Evolutionary conservation across 2,113 vertebrate species (phyloP), one percentile per base, ranked within the genome.

Genomic region (Corydoras sp.): DNA sequence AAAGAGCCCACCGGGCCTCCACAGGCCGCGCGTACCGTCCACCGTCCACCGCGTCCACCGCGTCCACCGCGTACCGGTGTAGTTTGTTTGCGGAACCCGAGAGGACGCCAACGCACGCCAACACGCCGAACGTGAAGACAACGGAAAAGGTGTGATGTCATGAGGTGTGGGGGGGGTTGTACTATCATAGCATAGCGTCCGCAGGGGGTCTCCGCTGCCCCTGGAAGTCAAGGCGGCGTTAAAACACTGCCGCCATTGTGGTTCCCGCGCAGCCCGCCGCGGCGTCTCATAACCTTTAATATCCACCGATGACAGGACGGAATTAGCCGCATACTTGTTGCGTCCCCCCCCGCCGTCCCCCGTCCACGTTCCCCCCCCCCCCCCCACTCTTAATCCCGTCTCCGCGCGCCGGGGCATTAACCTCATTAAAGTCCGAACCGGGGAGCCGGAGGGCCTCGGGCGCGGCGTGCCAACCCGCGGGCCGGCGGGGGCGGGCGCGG

Each of bases 251-350:
- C 35, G 8, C 92, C 90, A 92, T 96, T 98, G 95, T 98, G 85
- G 89, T 87, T 87, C 83, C 85, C 77, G 83, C 87, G 86, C 88
- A 86, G 85, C 82, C 80, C 80, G 81, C 82, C 85, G 82, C 83
- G 90, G 88, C 89, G 79, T 83, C 78, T 88, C 89, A 89, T 90
- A 84, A 90, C 89, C 93, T 93, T 93, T 95, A 97, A 97, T 99
- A 97, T 94, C 93, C 92, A 93, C 90, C 77, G 96, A 88, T 99
- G 96, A 99, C 94, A 97, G 93, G 90, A 92, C 83, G 92, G 95
- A 97, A 96, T 98, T 97, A 97, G 86, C 88, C 74, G 83, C 91
- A 88, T 93, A 92, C 92, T 92, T 91, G 31, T 7, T 81, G 80
- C 83, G 84, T 90, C 89, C 83, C 83, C 68, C 89, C 83, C 83